Percentiles rank a stretch among this genome's conserved stretches.
phyloP scores from a whole-genome alignment of 2,113 vertebrate genomes.

The Antechinus flavipes region DNA sequence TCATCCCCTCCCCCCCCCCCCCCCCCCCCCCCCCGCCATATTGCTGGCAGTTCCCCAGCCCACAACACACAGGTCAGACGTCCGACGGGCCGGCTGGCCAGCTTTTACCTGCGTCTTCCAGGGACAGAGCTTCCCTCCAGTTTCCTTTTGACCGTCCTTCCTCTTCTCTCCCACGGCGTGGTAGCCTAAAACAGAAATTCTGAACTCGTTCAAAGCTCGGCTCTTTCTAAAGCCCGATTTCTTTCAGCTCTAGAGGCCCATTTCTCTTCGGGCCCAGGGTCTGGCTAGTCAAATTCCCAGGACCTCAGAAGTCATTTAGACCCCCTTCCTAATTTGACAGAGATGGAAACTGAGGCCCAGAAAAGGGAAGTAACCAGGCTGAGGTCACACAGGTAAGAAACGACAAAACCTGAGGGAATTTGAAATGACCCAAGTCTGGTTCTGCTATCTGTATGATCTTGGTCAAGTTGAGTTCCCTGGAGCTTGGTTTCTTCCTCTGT shows the following conservation, averaged over 20 bases:
- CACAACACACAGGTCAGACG: not conserved
- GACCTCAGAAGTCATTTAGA: not conserved
- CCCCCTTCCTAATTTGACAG: not conserved
- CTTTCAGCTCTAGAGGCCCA: not conserved
- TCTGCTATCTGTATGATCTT: not conserved
- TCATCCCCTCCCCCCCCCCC: not conserved
- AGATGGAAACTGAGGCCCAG: not conserved
- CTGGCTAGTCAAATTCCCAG: not conserved
- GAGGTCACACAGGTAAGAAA: not conserved
- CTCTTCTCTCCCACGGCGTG: not conserved
- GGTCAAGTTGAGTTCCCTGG: not conserved
- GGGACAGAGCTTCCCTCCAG: not conserved
- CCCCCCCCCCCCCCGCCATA: not conserved
- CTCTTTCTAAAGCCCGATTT: not conserved
- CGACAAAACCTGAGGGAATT: slow-evolving; percentile 24
- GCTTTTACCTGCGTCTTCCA: not conserved
- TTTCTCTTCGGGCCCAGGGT: not conserved
- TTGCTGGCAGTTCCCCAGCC: not conserved
- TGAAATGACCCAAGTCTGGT: not conserved
- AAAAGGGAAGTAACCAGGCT: not conserved
- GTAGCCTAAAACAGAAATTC: not conserved
- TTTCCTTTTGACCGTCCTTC: not conserved
- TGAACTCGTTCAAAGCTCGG: not conserved
- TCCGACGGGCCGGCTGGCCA: not conserved
- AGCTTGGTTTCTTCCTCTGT: not conserved